phyloP scores from a whole-genome alignment of 2,797 vertebrate genomes.

The Pseudochirops cupreus region DNA sequence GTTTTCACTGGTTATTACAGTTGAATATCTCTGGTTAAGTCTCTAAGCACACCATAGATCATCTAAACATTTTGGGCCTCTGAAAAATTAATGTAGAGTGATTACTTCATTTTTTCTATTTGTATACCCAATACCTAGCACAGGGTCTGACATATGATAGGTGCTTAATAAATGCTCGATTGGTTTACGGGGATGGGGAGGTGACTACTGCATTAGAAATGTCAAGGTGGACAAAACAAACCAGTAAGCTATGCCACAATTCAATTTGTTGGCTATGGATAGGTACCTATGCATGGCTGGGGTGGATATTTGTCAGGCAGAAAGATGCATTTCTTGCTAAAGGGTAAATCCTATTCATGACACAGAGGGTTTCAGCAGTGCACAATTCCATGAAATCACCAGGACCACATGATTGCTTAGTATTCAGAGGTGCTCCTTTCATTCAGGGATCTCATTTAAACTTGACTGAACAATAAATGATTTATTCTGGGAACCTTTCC shows the following conservation, averaged over 20 bases:
- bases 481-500: slow-evolving; percentile 53
- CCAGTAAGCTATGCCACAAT: background rate
- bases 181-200: background rate
- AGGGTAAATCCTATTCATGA: background rate
- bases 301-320: background rate
- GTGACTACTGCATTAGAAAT: background rate
- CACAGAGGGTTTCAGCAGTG: background rate
- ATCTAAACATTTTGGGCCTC: background rate
- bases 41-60: background rate
- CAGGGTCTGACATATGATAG: background rate
- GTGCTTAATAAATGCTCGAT: background rate
- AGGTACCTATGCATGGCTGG: background rate
- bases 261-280: background rate
- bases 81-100: background rate
- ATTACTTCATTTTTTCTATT: background rate
- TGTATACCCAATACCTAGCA: background rate
- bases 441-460: slow-evolving; percentile 38
- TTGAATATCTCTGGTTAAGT: background rate
- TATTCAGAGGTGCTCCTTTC: slow-evolving; percentile 13
- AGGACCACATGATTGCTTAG: background rate
- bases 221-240: background rate
- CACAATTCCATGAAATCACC: background rate
- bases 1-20: background rate
- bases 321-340: slow-evolving; percentile 14
- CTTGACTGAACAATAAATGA: slow-evolving; percentile 24